Base-by-base conservation (phyloP, 2,797 vertebrate species). In the Eulemur albifrons region DNA sequence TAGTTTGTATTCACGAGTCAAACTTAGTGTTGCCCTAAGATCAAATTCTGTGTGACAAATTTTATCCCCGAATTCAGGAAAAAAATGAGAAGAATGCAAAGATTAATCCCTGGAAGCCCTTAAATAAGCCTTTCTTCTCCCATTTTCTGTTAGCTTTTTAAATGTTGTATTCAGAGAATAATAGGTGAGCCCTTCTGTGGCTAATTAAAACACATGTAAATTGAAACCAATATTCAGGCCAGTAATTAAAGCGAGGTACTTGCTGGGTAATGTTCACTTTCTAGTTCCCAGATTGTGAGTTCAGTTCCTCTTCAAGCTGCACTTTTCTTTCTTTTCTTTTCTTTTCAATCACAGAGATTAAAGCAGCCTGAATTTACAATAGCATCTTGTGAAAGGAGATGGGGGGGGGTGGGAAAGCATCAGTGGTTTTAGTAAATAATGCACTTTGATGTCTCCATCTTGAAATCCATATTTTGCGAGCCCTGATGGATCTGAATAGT, bases 171-270 rank as follows among this genome's bases (percentile, higher is more conserved):
- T 93, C 38, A 76, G 94, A 63, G 85, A 92, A 92, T 82, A 98
- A 94, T 81, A 97, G 94, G 79, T 89, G 93, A 94, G 43, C n/a
- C 48, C 89, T 95, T 94, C 90, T 48, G 14, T 93, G 88, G 23
- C 65, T 95, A 95, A 97, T 98, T 94, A 93, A 96, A 96, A 90
- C 59, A 75, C 70, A 93, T 82, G 89, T 88, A 97, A 97, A 92
- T 94, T 88, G 95, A 94, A 94, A 43, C 76, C 52, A 57, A 92
- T 76, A 69, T 59, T 87, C 70, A 85, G 88, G 61, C 87, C 76
- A 88, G 85, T 91, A 95, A 96, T 96, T 97, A 97, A 94, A 94
- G 57, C 6, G 45, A 90, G 65, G 57, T 52, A 48, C 76, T 97
- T 57, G 48, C 67, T 93, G 67, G 69, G 70, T 87, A 83, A 80